Base-by-base conservation (phyloP, 2,888 invertebrate genomes). In the Autographa gamma region DNA sequence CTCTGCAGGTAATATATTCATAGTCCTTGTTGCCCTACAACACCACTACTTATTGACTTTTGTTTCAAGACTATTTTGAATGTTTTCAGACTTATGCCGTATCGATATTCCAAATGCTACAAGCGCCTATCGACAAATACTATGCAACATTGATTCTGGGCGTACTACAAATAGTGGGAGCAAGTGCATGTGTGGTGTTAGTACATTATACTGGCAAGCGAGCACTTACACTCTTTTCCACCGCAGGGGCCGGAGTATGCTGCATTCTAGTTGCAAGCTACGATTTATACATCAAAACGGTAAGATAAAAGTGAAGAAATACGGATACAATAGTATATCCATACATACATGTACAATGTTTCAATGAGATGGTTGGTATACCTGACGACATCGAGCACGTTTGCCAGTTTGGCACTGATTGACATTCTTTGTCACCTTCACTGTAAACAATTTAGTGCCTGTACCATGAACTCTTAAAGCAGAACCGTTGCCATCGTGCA, bases 131-230 rank as follows among this genome's bases (percentile, higher is more conserved):
- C 72, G 97, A 98, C 85, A 97, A 97, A 86, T 98, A 97, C 91
- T 96, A 97, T 73, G 98, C 98, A 0, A 97, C 98, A 0, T 96
- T 98, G 54, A 92, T 97, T 38, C 92, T 98, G 34, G 98, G 98
- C 0, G 90, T 97, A 14, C 96, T 97, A 0, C 97, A 98, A 91
- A 93, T 98, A 64, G 69, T 97, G 0, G 98, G 98, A 0, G 96
- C 97, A 0, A 89, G 96, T 4, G 77, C 96, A 8, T 97, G 97
- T 82, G 97, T 98, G 0, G 69, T 96, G 6, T 91, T 97, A 8
- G 97, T 98, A 0, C 97, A 97, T 81, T 97, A 97, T 81, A 96
- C 97, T 0, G 98, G 98, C 2, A 98, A 98, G 87, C 94, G 98
- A 13, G 96, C 96, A 0, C 89, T 98, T 54, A 96, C 97, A 0